A percentile compares a stretch with the other conserved stretches of the same genome.
Conservation (phyloP, 2,113 vertebrate genomes). For the Condylura cristata region DNA sequence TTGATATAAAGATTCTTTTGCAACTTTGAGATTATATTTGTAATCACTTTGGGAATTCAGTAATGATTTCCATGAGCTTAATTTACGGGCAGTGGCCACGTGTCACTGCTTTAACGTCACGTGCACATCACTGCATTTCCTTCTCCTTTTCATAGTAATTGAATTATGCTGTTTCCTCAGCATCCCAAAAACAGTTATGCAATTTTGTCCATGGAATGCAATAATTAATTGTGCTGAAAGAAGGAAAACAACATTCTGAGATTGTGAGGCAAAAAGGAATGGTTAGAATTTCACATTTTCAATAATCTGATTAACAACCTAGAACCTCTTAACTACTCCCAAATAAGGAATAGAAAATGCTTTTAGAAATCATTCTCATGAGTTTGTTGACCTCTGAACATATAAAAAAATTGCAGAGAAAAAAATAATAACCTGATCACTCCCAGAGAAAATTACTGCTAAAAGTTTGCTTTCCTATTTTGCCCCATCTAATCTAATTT, state of each 20-base stretch:
- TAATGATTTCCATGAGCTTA: background rate
- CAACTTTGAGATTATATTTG: background rate
- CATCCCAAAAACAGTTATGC: background rate
- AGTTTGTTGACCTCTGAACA: background rate
- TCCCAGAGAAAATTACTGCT: background rate
- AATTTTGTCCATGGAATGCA: background rate
- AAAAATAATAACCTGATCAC: background rate
- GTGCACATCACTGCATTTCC: background rate
- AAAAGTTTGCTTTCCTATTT: background rate
- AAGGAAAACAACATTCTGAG: background rate
- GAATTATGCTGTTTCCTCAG: background rate
- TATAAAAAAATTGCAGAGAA: background rate
- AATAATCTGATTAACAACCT: background rate
- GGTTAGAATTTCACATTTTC: background rate
- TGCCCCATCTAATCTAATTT: background rate
- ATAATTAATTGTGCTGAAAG: background rate
- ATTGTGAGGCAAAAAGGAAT: background rate
- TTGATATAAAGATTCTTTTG: background rate
- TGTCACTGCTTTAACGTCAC: background rate
- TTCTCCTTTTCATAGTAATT: background rate
- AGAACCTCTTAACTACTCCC: background rate
- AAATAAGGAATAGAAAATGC: background rate
- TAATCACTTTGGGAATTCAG: background rate
- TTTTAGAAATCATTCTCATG: background rate
- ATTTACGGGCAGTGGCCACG: background rate